Evolutionary conservation across 2,888 invertebrate species (phyloP).

Genomic region (Callimorpha dominula): DNA sequence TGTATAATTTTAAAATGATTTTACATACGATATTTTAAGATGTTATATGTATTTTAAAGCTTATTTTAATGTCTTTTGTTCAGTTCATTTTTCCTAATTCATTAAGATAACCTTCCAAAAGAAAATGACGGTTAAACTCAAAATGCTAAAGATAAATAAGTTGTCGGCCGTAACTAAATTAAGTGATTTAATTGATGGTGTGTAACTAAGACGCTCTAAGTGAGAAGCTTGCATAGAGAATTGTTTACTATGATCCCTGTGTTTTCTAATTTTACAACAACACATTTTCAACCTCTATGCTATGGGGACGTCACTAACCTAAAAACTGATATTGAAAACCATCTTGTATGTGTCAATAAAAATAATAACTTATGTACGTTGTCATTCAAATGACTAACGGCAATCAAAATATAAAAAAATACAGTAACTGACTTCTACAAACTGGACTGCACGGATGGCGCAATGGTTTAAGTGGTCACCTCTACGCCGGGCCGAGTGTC

Average conservation of each 20-base stretch:
- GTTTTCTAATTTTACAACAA: neutral
- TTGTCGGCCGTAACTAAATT: neutral
- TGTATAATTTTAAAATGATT: neutral
- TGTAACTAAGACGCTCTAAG: neutral
- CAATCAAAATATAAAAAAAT: neutral
- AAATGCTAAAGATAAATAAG: neutral
- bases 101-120: neutral
- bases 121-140: neutral
- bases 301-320: no score
- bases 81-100: neutral
- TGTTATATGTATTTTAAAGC: conserved; percentile 5
- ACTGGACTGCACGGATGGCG: no score
- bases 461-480: no score
- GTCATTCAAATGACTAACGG: no score
- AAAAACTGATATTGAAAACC: neutral
- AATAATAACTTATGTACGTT: no score
- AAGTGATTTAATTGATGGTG: neutral
- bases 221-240: neutral
- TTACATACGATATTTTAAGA: neutral
- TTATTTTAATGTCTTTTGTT: neutral
- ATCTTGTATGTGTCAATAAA: neutral
- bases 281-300: neutral
- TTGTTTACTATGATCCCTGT: neutral
- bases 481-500: no score
- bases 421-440: neutral